phyloP scores from a whole-genome alignment of 2,888 invertebrate genomes.

The Platycheirus rosarum region DNA sequence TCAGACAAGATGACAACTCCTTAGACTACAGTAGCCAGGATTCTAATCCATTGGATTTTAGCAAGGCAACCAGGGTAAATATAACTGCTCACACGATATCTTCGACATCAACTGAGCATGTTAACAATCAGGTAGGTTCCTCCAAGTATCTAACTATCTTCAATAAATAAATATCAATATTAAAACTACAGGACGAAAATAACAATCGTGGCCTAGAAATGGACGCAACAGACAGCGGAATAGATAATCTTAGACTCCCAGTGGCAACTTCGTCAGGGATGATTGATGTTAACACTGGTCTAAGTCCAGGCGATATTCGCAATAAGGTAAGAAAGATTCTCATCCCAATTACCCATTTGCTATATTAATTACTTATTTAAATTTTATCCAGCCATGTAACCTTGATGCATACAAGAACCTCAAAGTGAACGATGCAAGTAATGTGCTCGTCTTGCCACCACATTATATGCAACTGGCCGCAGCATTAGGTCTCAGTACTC shows the following conservation, averaged over 20 bases:
- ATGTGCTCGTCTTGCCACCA: constrained; percentile 85
- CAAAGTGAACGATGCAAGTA: constrained; percentile 83
- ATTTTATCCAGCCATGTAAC: constrained; percentile 76
- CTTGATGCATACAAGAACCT: constrained; percentile 80
- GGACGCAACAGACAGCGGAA: constrained; percentile 59
- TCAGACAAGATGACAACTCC: constrained; percentile 79
- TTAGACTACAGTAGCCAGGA: constrained; percentile 81
- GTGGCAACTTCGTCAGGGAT: constrained; percentile 74
- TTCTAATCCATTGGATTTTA: constrained; percentile 84
- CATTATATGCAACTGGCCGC: constrained; percentile 85
- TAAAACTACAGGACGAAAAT: constrained; percentile 78
- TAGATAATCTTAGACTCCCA: constrained; percentile 69
- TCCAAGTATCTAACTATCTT: neutral
- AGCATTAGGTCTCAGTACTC: constrained; percentile 81
- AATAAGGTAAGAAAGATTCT: constrained; percentile 52
- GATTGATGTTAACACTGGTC: constrained; percentile 75
- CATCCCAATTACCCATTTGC: too few relatives aligned
- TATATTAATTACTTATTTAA: too few relatives aligned
- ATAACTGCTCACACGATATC: constrained; percentile 67
- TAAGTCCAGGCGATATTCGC: constrained; percentile 64
- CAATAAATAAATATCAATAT: neutral
- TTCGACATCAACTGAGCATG: constrained; percentile 69
- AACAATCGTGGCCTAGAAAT: constrained; percentile 79
- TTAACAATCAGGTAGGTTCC: constrained; percentile 56
- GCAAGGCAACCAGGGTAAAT: constrained; percentile 79